Percentiles rank a stretch among this genome's conserved stretches.
phyloP scores from a whole-genome alignment of 2,888 invertebrate species.

The Pyrocoelia pectoralis region DNA sequence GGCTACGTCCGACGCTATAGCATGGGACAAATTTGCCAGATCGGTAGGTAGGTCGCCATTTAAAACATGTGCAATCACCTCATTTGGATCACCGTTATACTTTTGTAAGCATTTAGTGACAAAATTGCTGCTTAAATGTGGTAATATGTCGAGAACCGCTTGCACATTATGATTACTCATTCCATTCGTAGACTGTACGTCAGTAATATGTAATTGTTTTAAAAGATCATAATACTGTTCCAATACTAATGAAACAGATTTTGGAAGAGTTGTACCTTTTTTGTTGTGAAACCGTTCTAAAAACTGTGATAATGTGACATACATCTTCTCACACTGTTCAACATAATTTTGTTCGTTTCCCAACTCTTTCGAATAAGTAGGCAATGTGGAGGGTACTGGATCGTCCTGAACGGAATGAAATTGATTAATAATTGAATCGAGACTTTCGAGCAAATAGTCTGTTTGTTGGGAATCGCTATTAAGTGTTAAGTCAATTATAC shows the following conservation, averaged over 20 bases:
- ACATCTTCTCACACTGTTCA: conserved; percentile 12
- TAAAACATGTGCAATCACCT: conserved; percentile 83
- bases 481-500: no score
- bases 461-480: conserved; percentile 54
- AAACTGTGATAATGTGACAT: conserved; percentile 16
- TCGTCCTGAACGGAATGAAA: conserved; percentile 34
- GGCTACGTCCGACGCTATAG: conserved; percentile 47
- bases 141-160: conserved; percentile 68
- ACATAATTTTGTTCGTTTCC: no score
- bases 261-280: background rate
- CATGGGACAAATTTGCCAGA: conserved; percentile 53
- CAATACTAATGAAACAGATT: conserved; percentile 7
- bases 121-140: conserved; percentile 81
- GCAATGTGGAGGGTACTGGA: background rate
- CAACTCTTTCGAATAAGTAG: background rate
- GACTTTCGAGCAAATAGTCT: conserved; percentile 45
- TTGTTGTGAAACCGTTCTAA: background rate
- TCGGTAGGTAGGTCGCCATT: conserved; percentile 73
- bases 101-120: conserved; percentile 78
- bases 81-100: conserved; percentile 77
- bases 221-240: conserved; percentile 11
- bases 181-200: background rate
- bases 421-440: conserved; percentile 50
- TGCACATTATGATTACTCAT: conserved; percentile 48
- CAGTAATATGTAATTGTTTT: background rate